Evolutionary conservation across 2,888 invertebrate species (phyloP), one percentile per base, ranked within the genome.

Genomic region (Pyrrhosoma nymphula): DNA sequence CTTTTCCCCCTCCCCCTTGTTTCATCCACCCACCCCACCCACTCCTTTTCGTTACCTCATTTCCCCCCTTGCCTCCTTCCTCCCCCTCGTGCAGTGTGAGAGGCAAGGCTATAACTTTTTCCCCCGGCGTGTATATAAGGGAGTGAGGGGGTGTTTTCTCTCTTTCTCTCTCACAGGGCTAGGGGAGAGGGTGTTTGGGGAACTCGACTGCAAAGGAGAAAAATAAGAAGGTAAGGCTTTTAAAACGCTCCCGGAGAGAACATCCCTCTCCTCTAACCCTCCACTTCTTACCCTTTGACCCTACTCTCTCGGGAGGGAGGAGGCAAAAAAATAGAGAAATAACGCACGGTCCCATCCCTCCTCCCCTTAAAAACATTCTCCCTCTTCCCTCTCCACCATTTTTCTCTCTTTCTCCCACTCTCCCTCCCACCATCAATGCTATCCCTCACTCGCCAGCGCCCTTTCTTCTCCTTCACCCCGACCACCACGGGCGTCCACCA

Each of bases 211-310:
- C 69, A n/a, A 23, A 56, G 60, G 69, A 23, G 69, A 26, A 69
- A 47, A 47, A 93, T 39, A 35, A n/a, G 75, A 69, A 93, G 63
- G 35, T 16, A 93, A 47, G 26, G 93, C 93, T 93, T 93, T 93
- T 93, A 93, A 93, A 93, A 93, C 93, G 93, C 63, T 63, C 63
- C 39, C 26, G 35, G n/a, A 82, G 60, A 39, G 93, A 69, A 93
- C 93, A 69, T 69, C 63, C 20, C 69, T 75, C 69, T 35, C 35
- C 69, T 35, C 26, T n/a, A 6, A 30, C 39, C 30, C 63, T 23
- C 23, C 39, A 47, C 30, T 90, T 91, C 63, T 91, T 69, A 93
- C 63, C 93, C 93, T 93, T 93, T 93, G 93, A 93, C 93, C 93
- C 75, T 69, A 69, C 69, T 82, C 82, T 82, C 69, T 26, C 16